Evolutionary conservation across 2,888 invertebrate species (phyloP).

Genomic region (Cerceris rybyensis): DNA sequence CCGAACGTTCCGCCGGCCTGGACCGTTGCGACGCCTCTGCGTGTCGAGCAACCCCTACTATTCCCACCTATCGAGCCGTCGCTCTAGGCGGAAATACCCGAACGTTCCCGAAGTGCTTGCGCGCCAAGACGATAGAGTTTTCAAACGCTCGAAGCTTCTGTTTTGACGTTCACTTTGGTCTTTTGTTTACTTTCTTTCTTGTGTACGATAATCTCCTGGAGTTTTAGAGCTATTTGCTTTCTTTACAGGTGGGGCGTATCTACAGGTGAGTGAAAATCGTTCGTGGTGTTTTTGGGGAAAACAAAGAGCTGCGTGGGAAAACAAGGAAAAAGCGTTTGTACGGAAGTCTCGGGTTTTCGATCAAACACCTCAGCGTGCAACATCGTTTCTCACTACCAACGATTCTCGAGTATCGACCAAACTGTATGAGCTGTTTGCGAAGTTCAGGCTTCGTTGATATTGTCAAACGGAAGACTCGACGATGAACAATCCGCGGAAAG

Average conservation of each 20-base stretch:
- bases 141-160: no score
- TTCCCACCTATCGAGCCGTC: slow-evolving; percentile 43
- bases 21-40: slow-evolving; percentile 61
- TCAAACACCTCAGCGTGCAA: background rate
- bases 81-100: slow-evolving; percentile 18
- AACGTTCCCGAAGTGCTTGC: slow-evolving; percentile 8
- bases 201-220: no score
- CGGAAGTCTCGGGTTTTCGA: background rate
- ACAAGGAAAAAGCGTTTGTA: background rate
- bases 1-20: slow-evolving; percentile 35
- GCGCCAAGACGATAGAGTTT: background rate
- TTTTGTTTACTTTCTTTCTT: no score
- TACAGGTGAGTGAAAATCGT: background rate
- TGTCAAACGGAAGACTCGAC: background rate
- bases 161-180: no score
- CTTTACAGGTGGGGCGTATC: no score
- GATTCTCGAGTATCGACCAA: slow-evolving; percentile 70
- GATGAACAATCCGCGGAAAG: slow-evolving; percentile 68
- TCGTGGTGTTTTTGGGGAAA: background rate
- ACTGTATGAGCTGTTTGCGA: slow-evolving; percentile 36
- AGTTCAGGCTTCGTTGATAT: background rate
- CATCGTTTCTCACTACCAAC: no score
- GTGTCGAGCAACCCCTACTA: slow-evolving; percentile 21
- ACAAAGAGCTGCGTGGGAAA: background rate
- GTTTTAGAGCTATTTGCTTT: no score